Conservation (phyloP, 2,888 invertebrate species). For the Encarsia formosa region DNA sequence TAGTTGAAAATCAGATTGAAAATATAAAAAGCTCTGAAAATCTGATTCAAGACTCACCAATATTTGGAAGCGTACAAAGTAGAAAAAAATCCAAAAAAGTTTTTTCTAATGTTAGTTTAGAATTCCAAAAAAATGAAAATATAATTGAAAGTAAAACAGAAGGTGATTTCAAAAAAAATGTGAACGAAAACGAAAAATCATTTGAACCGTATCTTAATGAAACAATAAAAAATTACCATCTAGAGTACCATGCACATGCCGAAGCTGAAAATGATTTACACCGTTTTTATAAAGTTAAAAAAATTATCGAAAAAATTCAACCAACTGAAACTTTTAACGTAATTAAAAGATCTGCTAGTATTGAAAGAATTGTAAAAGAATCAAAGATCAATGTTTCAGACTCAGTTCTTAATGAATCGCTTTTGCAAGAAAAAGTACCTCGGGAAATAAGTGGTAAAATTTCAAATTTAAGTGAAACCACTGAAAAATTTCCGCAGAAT, state of each 20-base stretch:
- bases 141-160: conserved; percentile 35
- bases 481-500: too few species aligned
- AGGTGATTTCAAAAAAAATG: not conserved
- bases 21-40: not conserved
- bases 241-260: conserved; percentile 38
- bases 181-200: not conserved
- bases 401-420: too few species aligned
- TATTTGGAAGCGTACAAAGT: conserved; percentile 46
- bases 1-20: conserved; percentile 29
- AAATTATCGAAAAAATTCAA: conserved; percentile 34
- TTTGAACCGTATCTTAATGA: conserved; percentile 26
- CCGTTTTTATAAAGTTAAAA: conserved; percentile 37
- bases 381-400: conserved; percentile 37
- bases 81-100: conserved; percentile 30
- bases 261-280: conserved; percentile 42
- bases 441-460: too few species aligned
- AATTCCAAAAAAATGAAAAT: conserved; percentile 1
- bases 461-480: too few species aligned
- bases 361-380: conserved; percentile 40
- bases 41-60: conserved; percentile 24
- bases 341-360: conserved; percentile 28
- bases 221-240: conserved; percentile 39
- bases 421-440: too few species aligned
- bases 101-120: not conserved
- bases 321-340: conserved; percentile 19